Evolutionary conservation across 2,888 invertebrate genomes (phyloP), one percentile per base, ranked within the genome.

Genomic region (Sicus ferrugineus): DNA sequence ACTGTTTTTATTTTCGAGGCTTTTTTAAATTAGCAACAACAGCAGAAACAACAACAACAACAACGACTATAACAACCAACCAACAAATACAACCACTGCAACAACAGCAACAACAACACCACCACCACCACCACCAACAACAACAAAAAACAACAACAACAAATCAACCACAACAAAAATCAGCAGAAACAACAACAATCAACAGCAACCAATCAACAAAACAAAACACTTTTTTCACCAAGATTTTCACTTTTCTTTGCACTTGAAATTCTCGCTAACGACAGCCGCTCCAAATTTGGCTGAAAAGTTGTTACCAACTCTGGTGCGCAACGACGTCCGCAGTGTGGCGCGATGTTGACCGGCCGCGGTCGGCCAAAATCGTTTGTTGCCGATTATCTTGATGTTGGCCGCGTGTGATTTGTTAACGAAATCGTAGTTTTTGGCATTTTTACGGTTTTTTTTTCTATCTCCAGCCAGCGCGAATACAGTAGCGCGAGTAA

Each of bases 251-350:
- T 66, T 66, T 66, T 56, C 38, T 54, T 26, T 56, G 65, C 65
- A 38, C 54, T 54, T 54, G 65, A 66, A 54, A 66, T 66, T 66
- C 65, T 66, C 54, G 23, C 65, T 52, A 66, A 54, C 65, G 65
- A 66, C 54, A 65, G 34, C 54, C 54, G 65, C 65, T 34, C 65
- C 65, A 66, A 56, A 66, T 66, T 66, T 66, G 65, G 65, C 34
- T 26, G 23, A 54, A 38, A 66, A 28, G 21, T 28, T 64, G 56
- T 48, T 66, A 28, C 54, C 26, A 34, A 21, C 19, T 23, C 38
- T 46, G 23, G 16, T 16, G 26, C 38, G 48, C n/a, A 48, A 48
- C 63, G 46, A 46, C 63, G 46, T n/a, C n/a, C n/a, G 42, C 62
- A 34, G 46, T 46, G 38, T 62, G 62, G 6, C 26, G 62, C 62